These are phyloP conservation scores for Sebastes trivittatus DNA, from an alignment of 2,797 vertebrate genomes.

Conservation along the genomic window DNA sequence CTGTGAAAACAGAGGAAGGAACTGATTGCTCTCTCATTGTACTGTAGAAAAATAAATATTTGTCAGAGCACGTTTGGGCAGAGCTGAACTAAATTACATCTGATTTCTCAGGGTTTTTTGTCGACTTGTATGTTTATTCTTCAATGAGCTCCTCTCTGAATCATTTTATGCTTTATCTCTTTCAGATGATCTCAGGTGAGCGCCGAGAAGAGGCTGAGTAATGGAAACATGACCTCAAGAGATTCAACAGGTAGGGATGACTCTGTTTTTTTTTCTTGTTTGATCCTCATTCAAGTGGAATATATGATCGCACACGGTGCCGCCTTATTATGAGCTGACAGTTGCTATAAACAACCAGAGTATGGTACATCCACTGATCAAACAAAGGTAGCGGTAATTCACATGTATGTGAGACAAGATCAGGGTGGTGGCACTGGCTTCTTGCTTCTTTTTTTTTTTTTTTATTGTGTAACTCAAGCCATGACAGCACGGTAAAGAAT, in stretches of 20 bases:
- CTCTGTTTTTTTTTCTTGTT: conserved; percentile 26
- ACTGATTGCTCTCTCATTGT: neutral
- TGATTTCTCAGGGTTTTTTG: neutral
- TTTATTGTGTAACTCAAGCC: conserved; percentile 72
- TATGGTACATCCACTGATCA: conserved; percentile 7
- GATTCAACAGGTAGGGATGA: conserved; percentile 64
- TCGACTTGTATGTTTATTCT: neutral
- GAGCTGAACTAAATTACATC: conserved; percentile 17
- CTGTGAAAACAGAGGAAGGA: neutral
- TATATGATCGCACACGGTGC: conserved; percentile 28
- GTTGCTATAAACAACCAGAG: conserved; percentile 44
- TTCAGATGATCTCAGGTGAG: conserved; percentile 62
- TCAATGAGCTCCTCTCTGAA: conserved; percentile 34
- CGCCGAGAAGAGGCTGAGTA: conserved; percentile 40
- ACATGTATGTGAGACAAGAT: conserved; percentile 23
- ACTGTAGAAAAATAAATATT: conserved; percentile 6
- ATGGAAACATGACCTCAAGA: conserved; percentile 61
- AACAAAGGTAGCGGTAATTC: conserved; percentile 26
- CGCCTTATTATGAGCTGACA: conserved; percentile 25
- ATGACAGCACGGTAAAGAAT: conserved; percentile 72
- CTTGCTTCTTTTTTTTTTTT: conserved; percentile 42
- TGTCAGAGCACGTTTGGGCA: conserved; percentile 12
- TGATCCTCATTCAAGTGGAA: conserved; percentile 30
- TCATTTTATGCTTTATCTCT: conserved; percentile 56
- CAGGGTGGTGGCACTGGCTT: conserved; percentile 46